Evolutionary conservation across 2,888 invertebrate genomes (phyloP).

Genomic region (Synergus japonicus): DNA sequence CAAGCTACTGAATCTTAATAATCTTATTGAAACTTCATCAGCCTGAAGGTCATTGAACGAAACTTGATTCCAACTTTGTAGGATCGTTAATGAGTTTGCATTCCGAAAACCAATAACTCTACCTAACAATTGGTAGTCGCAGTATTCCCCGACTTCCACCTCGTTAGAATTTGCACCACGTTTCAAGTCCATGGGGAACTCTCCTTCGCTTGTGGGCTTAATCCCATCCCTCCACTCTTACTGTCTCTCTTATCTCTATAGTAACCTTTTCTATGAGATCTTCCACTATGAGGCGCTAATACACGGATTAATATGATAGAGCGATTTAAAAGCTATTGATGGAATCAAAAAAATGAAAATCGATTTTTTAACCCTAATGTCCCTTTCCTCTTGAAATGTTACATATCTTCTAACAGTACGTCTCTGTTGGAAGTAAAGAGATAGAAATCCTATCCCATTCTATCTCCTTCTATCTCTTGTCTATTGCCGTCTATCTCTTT

Average conservation of each 20-base stretch:
- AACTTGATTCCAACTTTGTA: neutral
- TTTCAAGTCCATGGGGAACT: constrained; percentile 52
- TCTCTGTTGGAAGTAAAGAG: no score
- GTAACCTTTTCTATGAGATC: neutral
- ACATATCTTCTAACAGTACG: no score
- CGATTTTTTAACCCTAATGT: no score
- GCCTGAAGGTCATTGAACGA: neutral
- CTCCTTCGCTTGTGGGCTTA: constrained; percentile 46
- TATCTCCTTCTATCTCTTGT: no score
- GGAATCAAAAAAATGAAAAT: no score
- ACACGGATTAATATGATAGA: no score
- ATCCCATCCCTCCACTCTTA: neutral
- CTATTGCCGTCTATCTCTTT: no score
- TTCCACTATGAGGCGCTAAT: neutral
- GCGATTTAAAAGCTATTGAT: no score
- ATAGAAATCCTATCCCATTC: no score
- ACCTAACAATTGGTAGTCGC: constrained; percentile 47
- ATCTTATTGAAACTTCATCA: neutral
- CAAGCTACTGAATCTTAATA: neutral
- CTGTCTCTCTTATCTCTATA: neutral
- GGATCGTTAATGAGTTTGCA: neutral
- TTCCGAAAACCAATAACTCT: constrained; percentile 1
- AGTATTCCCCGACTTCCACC: constrained; percentile 49
- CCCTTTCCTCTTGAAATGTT: no score
- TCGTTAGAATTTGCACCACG: constrained; percentile 54